Base-by-base conservation (phyloP, 2,888 invertebrate species). In the Pterostichus madidus region DNA sequence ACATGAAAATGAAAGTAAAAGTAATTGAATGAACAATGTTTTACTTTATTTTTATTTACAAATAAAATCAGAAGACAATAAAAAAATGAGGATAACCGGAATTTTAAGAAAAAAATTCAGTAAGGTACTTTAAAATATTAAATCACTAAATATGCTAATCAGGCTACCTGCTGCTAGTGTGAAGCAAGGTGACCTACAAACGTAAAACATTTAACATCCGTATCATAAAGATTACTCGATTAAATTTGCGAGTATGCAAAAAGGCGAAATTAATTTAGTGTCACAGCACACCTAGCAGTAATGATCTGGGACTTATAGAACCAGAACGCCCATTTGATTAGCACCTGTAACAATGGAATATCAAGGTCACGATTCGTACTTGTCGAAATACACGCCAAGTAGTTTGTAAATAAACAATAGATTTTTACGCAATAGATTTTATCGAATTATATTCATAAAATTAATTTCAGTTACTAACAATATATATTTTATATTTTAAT, bases 171-270 rank as follows among this genome's bases (percentile, higher is more conserved):
- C 15, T 39, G 10, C 8, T 64, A 31, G n/a, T 31, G 5, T 32
- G 35, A 17, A 32, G 64, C 68, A 71, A 71, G 68, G 68, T 71
- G 68, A 71, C 68, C 68, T 31, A 71, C 68, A 44, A 71, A 71
- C 44, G 64, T 31, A 59, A 64, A 11, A 64, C 17, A 71, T 35
- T 35, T 64, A 31, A 71, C 11, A 71, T 71, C 68, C 68, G 39
- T 71, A 71, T 71, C 32, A 71, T 71, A 71, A 71, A 71, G 68
- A 71, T 35, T 64, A 64, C 39, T 71, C 10, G 68, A 39, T 39
- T 44, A 39, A 71, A 71, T 44, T 71, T 15, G 44, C 44, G 2
- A 71, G 8, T 13, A 44, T 64, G 39, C 15, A 71, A 71, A 71
- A 71, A 64, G 35, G 64, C 64, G 35, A 64, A 71, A 71, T 71